A percentile compares a stretch with the other conserved stretches of the same genome.
phyloP scores from a whole-genome alignment of 2,888 invertebrate genomes.

The Saturnia pavonia region DNA sequence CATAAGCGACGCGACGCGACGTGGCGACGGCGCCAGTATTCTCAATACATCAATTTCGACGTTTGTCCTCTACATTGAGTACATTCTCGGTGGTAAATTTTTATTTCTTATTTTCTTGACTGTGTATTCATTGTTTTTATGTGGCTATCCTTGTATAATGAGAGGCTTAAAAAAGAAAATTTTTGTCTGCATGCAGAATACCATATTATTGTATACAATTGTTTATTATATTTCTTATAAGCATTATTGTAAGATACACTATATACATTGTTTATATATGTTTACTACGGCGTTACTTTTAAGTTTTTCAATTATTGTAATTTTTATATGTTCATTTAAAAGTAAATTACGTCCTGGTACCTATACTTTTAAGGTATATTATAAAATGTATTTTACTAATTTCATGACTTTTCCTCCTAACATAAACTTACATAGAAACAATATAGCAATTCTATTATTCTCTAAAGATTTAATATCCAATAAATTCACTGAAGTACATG shows the following conservation, averaged over 20 bases:
- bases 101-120: constrained; percentile 32
- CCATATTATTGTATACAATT: neutral
- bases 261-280: neutral
- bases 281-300: neutral
- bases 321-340: too few relatives aligned
- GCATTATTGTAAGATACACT: neutral
- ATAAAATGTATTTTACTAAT: too few relatives aligned
- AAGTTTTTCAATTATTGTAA: too few relatives aligned
- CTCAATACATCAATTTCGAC: constrained; percentile 49
- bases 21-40: constrained; percentile 38
- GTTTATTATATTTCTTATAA: neutral
- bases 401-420: too few relatives aligned
- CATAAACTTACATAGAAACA: too few relatives aligned
- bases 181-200: neutral
- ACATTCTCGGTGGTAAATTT: constrained; percentile 39
- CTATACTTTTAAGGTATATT: too few relatives aligned
- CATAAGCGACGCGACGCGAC: constrained; percentile 19
- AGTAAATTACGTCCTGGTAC: too few relatives aligned
- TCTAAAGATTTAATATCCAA: neutral
- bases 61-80: constrained; percentile 45
- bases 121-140: constrained; percentile 13
- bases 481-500: neutral
- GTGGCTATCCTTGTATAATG: constrained; percentile 22
- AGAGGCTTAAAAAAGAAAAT: constrained; percentile 10
- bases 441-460: neutral